These are phyloP conservation scores for Rhyacophila evoluta DNA, from an alignment of 2,888 invertebrate species.

Conservation along the genomic window DNA sequence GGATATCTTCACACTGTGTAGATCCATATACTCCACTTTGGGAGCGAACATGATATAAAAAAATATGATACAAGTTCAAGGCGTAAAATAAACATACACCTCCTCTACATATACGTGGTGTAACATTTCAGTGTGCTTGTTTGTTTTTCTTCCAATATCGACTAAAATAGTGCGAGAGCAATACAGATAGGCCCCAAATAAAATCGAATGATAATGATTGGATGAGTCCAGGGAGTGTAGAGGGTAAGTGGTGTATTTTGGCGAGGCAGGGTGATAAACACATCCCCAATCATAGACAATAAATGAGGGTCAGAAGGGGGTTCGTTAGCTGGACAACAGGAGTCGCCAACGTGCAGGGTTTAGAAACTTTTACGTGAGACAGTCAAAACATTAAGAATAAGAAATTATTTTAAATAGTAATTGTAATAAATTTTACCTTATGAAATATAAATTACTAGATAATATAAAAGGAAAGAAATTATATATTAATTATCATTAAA, in stretches of 20 bases:
- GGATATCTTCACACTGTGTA: no score
- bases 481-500: no score
- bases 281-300: conserved; percentile 22
- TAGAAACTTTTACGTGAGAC: not conserved
- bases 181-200: not conserved
- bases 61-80: no score
- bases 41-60: no score
- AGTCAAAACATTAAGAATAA: not conserved
- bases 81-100: no score
- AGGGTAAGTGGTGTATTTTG: conserved; percentile 6
- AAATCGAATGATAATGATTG: conserved; percentile 18
- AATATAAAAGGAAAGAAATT: no score
- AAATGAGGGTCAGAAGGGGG: conserved; percentile 7
- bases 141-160: not conserved
- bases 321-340: not conserved
- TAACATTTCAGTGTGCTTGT: no score
- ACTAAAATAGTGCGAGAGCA: not conserved
- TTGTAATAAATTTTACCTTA: not conserved
- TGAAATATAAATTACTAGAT: not conserved
- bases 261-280: conserved; percentile 7
- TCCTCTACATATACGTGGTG: no score
- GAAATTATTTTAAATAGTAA: no score
- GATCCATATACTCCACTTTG: no score
- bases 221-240: not conserved
- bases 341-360: not conserved